A percentile compares a stretch with the other conserved stretches of the same genome.
Conservation (phyloP, 1,140 invertebrate genomes). For the Lordiphosa clarofinis region DNA sequence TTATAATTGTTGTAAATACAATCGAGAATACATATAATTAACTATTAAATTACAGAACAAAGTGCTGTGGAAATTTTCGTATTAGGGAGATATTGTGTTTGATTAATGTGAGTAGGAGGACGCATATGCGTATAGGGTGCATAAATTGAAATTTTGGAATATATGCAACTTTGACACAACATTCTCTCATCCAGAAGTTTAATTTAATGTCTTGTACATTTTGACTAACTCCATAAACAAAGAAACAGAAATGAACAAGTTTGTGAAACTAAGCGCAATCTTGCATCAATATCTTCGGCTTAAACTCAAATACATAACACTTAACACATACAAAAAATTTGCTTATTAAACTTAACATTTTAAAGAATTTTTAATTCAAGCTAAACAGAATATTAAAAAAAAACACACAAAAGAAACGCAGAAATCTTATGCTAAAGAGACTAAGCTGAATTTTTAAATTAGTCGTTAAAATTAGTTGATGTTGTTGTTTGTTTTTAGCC, state of each 20-base stretch:
- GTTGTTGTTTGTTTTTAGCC: constrained; percentile 18
- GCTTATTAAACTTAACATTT: constrained; percentile 54
- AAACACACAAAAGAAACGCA: constrained; percentile 52
- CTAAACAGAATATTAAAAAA: constrained; percentile 56
- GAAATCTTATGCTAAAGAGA: constrained; percentile 31
- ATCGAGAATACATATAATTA: constrained; percentile 52
- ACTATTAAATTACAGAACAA: constrained; percentile 64
- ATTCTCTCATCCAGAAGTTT: constrained; percentile 2
- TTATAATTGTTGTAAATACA: constrained; percentile 68
- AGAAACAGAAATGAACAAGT: constrained; percentile 13
- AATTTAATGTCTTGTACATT: constrained; percentile 22
- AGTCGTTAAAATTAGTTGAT: constrained; percentile 63
- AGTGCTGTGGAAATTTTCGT: constrained; percentile 36
- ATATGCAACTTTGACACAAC: constrained; percentile 55
- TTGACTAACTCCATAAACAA: constrained; percentile 25
- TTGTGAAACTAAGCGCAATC: constrained; percentile 26
- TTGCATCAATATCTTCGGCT: constrained; percentile 16
- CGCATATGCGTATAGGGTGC: constrained; percentile 39
- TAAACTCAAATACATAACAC: constrained; percentile 76
- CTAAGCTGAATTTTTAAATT: constrained; percentile 47
- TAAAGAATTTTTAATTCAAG: constrained; percentile 57
- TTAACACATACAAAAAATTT: constrained; percentile 60
- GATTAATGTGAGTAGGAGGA: constrained; percentile 30
- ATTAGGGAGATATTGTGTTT: constrained; percentile 24
- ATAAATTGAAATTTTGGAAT: constrained; percentile 39